Evolutionary conservation across 1,140 invertebrate genomes (phyloP), one percentile per base, ranked within the genome.

Genomic region (Maniola jurtina): DNA sequence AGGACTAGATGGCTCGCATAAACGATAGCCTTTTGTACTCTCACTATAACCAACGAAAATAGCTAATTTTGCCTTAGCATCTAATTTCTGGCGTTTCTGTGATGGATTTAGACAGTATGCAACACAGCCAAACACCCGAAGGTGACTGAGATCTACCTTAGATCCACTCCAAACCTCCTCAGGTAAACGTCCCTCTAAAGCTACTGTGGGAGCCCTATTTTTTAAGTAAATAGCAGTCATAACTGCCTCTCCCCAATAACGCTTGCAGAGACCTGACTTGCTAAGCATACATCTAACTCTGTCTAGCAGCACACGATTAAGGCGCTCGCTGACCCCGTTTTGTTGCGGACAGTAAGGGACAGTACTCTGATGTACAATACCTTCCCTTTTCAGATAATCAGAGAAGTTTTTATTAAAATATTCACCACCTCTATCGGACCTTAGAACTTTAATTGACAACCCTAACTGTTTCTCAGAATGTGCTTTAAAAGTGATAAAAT

Each of bases 81-180:
- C 25, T 25, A 25, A 25, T 25, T 25, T 25, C 25, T 25, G 25
- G 25, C 25, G 25, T 25, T 25, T 25, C 25, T 25, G 25, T 25
- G 25, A 25, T 25, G 25, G 25, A 25, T 25, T 25, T 4, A 25
- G 25, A 2, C 25, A 25, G 57, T 61, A 61, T 34, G 59, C 59
- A 48, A 61, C 34, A n/a, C 59, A 61, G 33, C 59, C 59, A 61
- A 61, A 61, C 8, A 61, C 59, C 11, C 42, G 42, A 13, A 61
- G 33, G 38, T 61, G 59, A 16, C 59, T 50, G 7, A 61, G 42
- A 13, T 61, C 59, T 61, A 61, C 33, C 16, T 61, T 45, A 6
- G 42, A 48, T 10, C 42, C 42, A 25, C 6, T 34, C 59, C 59
- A 61, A 34, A 48, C 15, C 34, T 60, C 14, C 25, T 48, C 59